These are phyloP conservation scores for Aplysina aerophoba DNA, from an alignment of 37 sponge, comb jelly and placozoan species.

Conservation along the genomic window DNA sequence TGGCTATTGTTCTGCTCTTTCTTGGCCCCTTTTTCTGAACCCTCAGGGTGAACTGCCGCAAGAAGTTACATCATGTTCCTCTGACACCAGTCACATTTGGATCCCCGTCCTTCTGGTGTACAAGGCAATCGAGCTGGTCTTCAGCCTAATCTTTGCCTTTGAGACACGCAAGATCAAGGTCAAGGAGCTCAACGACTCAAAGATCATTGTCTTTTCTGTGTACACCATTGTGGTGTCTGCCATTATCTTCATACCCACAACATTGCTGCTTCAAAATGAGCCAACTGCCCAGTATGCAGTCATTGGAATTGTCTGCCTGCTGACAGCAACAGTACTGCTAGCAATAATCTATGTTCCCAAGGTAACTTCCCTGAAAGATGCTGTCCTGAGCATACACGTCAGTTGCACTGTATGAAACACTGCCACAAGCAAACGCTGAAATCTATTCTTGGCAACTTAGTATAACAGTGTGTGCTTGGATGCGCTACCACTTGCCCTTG, in stretches of 20 bases:
- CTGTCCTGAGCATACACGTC: no score
- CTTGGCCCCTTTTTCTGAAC: no score
- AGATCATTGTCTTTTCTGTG: conserved; percentile 59
- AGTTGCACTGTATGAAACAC: no score
- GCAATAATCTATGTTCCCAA: conserved; percentile 39
- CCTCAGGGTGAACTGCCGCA: conserved; percentile 1
- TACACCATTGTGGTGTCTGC: conserved; percentile 65
- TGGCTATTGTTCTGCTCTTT: no score
- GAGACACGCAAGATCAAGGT: conserved; percentile 69
- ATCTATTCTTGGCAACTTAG: no score
- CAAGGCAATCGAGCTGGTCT: conserved; percentile 54
- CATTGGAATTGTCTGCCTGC: conserved; percentile 35
- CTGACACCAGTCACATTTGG: conserved; percentile 27
- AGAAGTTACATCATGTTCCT: background rate
- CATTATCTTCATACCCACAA: conserved; percentile 45
- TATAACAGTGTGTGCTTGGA: no score
- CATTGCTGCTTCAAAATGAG: conserved; percentile 30
- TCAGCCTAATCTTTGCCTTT: conserved; percentile 67
- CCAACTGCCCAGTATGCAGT: conserved; percentile 45
- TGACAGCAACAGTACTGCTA: conserved; percentile 24
- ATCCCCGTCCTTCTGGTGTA: conserved; percentile 45
- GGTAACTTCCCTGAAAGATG: no score
- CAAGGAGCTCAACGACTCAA: conserved; percentile 64
- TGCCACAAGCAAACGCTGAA: no score
- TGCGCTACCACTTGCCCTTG: no score